Percentiles rank a stretch among this genome's conserved stretches.
Evolutionary conservation across 1,140 invertebrate genomes (phyloP).

Genomic region (Drosophila bocki): DNA sequence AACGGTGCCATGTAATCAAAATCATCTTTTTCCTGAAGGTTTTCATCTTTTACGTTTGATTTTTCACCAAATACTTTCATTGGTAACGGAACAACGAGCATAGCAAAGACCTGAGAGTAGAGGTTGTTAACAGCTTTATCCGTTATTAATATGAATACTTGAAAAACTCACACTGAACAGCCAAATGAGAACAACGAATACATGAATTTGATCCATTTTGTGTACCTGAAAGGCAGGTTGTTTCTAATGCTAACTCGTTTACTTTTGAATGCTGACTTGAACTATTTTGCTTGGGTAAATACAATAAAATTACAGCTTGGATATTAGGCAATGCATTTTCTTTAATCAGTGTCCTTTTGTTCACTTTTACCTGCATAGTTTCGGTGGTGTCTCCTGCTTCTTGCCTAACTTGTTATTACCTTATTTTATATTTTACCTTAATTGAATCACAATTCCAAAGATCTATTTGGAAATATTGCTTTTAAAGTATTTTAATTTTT

Average conservation of each 20-base stretch:
- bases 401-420: too few species aligned
- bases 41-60: background rate
- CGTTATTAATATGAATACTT: too few species aligned
- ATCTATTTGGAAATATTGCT: background rate
- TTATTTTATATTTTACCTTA: too few species aligned
- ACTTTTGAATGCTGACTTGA: background rate
- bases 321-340: too few species aligned
- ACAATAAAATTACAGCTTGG: too few species aligned
- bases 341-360: too few species aligned
- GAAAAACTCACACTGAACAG: background rate
- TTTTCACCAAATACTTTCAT: background rate
- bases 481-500: background rate
- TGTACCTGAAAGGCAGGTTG: background rate
- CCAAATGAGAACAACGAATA: background rate
- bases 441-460: too few species aligned
- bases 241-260: background rate
- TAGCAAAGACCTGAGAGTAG: background rate
- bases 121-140: background rate
- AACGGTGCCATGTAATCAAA: too few species aligned
- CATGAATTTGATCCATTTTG: background rate
- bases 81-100: background rate
- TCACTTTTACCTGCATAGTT: too few species aligned
- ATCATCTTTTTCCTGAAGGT: too few species aligned
- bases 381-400: too few species aligned
- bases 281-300: slow-evolving; percentile 3